Evolutionary conservation across 2,113 vertebrate genomes (phyloP), one percentile per base, ranked within the genome.

Genomic region (Coptodon rendalli): DNA sequence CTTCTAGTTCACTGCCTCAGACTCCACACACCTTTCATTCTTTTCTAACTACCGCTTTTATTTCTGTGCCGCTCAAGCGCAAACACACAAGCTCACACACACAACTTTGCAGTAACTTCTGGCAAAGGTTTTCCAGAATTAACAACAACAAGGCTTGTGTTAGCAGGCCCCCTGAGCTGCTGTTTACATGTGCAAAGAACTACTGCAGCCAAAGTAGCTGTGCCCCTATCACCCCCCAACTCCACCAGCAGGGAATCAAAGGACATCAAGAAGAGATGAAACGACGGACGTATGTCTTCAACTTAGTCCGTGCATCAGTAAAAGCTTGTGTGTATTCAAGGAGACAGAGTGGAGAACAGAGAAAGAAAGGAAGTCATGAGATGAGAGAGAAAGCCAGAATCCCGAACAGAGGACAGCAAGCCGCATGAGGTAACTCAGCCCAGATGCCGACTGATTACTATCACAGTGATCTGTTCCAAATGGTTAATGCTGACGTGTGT

Each of bases 361-460:
- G 22, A 45, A 22, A 73, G 76, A 82, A 87, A 89, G 38, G 56
- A 84, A 54, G 80, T 12, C 8, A 83, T 82, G 83, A 80, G 78
- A 87, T 68, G 87, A 85, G 81, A 79, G 79, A 86, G 81, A 80
- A 89, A 86, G 66, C 22, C 22, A 79, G 85, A 81, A 83, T 66
- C 61, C 59, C 34, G 83, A 89, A 78, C 80, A 88, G 76, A 92
- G 66, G 87, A 91, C 31, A 89, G 66, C 85, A 43, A 83, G 78
- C 80, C 57, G 19, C 45, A 83, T 11, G 54, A 92, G 86, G 57
- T 90, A 93, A 95, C 89, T 68, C 66, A 59, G 80, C 86, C 89
- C 94, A 95, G 89, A 94, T 94, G 93, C 84, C 13, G 43, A 61
- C 61, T 80, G 82, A 87, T 90, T 88, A 54, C 81, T 40, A 94